Evolutionary conservation across 2,888 invertebrate species (phyloP).

Genomic region (Congeria kusceri): DNA sequence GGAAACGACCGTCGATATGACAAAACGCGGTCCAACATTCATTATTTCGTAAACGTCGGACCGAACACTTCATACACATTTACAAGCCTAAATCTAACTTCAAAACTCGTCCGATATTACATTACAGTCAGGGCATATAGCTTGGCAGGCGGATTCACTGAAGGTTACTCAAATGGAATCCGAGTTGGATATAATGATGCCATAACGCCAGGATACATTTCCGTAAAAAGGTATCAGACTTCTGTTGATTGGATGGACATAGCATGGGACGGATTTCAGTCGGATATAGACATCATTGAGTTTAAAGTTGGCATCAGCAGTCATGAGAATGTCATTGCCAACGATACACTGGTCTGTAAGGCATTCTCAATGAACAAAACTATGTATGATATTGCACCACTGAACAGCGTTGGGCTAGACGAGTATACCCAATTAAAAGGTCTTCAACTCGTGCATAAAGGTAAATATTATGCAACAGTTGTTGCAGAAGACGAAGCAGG

Average conservation of each 20-base stretch:
- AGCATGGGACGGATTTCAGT: conserved; percentile 58
- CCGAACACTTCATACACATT: conserved; percentile 68
- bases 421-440: conserved; percentile 32
- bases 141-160: conserved; percentile 65
- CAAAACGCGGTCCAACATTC: conserved; percentile 66
- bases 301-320: conserved; percentile 50
- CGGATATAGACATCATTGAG: conserved; percentile 57
- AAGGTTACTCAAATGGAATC: conserved; percentile 72
- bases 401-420: conserved; percentile 36
- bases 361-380: conserved; percentile 8
- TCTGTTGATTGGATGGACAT: conserved; percentile 24
- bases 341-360: conserved; percentile 43
- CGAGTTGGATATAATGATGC: conserved; percentile 62
- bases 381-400: conserved; percentile 30
- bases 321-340: not conserved
- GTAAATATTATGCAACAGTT: conserved; percentile 50
- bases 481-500: conserved; percentile 57
- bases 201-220: conserved; percentile 48
- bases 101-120: conserved; percentile 66
- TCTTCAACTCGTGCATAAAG: conserved; percentile 45
- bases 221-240: conserved; percentile 30
- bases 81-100: conserved; percentile 61
- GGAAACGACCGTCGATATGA: conserved; percentile 71
- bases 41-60: conserved; percentile 69
- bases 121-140: conserved; percentile 73